Evolutionary conservation across 2,113 vertebrate genomes (phyloP), one percentile per base, ranked within the genome.

Genomic region (Arizona elegans): DNA sequence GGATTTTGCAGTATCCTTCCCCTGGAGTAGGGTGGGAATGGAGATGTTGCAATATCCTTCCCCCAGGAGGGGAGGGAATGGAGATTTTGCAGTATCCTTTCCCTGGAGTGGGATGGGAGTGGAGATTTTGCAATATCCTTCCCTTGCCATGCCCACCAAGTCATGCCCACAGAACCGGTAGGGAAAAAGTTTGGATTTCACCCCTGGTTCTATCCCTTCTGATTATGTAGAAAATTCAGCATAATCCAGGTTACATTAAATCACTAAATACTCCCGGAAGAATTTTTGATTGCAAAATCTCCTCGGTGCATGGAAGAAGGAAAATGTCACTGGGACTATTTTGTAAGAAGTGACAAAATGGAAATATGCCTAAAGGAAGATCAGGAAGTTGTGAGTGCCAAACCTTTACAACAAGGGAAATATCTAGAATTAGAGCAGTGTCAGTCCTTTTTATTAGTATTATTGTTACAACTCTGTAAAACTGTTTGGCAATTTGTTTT

Each of bases 381-480:
- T 88, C 12, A 55, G 21, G 15, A 85, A 58, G 53, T 8, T 5
- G 19, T 10, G 19, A 8, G 17, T 33, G 54, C 43, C 54, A 85
- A 75, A 8, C n/a, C 55, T 86, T 33, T 90, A 5, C 53, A 90
- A 50, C 33, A 33, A 58, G 38, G 3, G 3, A 23, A 56, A 85
- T 17, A n/a, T 85, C 58, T 92, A 21, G 38, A 92, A 92, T 89
- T 75, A 89, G 53, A 89, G 92, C 92, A n/a, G 65, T 56, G 38
- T 89, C 92, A 89, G 92, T 92, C 54, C 50, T 59, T 92, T 75
- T 88, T 33, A 89, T 50, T 13, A 81, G 50, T 89, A 50, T 3
- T 7, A 8, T 0, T n/a, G n/a, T 38, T 75, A 75, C n/a, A 38
- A 75, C 15, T 33, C 15, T 75, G 70, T 75, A 75, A 75, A 75